Evolutionary conservation across 2,113 vertebrate genomes (phyloP).

Genomic region (Triplophysa dalaica): DNA sequence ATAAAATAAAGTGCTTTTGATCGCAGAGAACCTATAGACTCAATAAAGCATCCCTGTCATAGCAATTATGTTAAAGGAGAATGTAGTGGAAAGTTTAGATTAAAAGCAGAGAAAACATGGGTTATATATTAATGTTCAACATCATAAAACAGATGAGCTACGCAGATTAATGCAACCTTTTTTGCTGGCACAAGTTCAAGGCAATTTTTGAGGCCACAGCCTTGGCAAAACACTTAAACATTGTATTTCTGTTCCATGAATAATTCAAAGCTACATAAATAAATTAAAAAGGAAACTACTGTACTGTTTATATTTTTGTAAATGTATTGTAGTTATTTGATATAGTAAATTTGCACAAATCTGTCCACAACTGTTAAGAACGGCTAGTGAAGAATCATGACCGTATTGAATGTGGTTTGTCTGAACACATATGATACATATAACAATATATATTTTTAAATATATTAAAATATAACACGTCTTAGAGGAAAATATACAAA

Average conservation of each 20-base stretch:
- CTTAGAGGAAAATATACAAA: constrained; percentile 25
- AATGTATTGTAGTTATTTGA: constrained; percentile 4
- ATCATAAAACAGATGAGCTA: not conserved
- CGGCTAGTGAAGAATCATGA: constrained; percentile 9
- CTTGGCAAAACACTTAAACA: constrained; percentile 8
- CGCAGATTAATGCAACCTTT: constrained; percentile 2
- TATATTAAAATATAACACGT: constrained; percentile 41
- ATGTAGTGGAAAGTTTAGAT: not conserved
- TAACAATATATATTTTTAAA: constrained; percentile 27
- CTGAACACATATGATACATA: constrained; percentile 13
- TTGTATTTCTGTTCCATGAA: not conserved
- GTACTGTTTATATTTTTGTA: constrained; percentile 15
- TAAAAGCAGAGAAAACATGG: not conserved
- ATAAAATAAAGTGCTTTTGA: constrained; percentile 53
- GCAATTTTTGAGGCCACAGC: not conserved
- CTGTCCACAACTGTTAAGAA: constrained; percentile 3
- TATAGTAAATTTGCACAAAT: constrained; percentile 20
- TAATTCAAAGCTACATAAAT: constrained; percentile 2
- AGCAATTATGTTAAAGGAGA: not conserved
- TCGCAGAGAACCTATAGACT: constrained; percentile 28
- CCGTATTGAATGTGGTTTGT: not conserved
- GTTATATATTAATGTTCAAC: not conserved
- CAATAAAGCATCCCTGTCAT: constrained; percentile 17
- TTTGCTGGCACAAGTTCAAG: constrained; percentile 4
- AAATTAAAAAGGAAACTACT: constrained; percentile 11